Evolutionary conservation across 2,113 vertebrate species (phyloP).

Genomic region (Peucedramus taeniatus): DNA sequence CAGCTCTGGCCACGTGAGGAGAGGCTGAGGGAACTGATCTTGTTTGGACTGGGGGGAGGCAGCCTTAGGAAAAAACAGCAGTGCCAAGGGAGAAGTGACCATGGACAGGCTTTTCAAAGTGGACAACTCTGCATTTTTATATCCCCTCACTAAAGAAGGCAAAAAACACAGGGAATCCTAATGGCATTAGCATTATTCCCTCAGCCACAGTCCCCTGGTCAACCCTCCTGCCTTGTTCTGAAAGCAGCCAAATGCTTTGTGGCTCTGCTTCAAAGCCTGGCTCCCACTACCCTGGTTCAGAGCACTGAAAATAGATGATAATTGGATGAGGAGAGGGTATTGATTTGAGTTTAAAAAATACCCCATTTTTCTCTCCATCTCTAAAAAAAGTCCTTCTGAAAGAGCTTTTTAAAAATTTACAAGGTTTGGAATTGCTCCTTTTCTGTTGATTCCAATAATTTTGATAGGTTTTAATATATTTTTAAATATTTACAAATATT

Average conservation of each 20-base stretch:
- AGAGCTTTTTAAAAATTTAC: background rate
- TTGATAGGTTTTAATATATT: background rate
- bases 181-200: background rate
- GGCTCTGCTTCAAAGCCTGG: background rate
- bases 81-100: background rate
- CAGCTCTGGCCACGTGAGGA: background rate
- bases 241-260: background rate
- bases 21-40: background rate
- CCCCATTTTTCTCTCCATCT: background rate
- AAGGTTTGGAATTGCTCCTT: background rate
- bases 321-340: background rate
- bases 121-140: background rate
- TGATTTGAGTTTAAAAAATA: background rate
- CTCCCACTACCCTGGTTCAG: background rate
- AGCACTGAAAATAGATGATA: background rate
- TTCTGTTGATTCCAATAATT: background rate
- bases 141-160: background rate
- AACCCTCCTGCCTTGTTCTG: background rate
- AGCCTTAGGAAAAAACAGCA: background rate
- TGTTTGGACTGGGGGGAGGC: background rate
- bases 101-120: background rate
- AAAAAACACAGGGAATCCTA: background rate
- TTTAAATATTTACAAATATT: background rate
- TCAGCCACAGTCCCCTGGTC: background rate
- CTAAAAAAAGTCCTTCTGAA: background rate